Evolutionary conservation across 2,113 vertebrate species (phyloP), one percentile per base, ranked within the genome.

Genomic region (Neolamprologus ventralis): DNA sequence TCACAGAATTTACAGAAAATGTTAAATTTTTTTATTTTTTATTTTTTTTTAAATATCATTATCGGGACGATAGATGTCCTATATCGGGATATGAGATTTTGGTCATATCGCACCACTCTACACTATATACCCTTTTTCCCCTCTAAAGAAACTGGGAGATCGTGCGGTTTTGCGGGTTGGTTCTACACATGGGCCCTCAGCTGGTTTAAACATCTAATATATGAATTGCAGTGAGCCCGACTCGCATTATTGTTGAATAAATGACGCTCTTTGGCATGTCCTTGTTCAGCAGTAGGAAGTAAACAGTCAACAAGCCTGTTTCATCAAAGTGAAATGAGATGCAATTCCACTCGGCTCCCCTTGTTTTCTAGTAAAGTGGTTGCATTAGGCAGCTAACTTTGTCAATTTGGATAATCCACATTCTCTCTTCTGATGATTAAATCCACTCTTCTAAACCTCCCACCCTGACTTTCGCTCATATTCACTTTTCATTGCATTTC

Each of bases 321-420:
- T 85, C 85, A 83, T 93, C 79, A 88, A 83, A 78, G 14, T 85
- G 71, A 88, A 89, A 83, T 80, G 31, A 88, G 83, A 84, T 58
- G 71, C 16, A 58, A 91, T 87, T 88, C 54, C 71, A 86, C 71
- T 86, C 13, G 13, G 19, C 86, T 42, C 80, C 54, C 28, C 11
- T 58, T 63, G 33, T 78, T 87, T 68, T 91, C 45, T 21, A 16
- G 31, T 73, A 23, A 84, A 85, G 78, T 53, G 73, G 81, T 42
- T 80, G 51, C 55, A 86, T 88, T 91, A 84, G 83, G 45, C 80
- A 47, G 33, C 55, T 80, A 85, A 79, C 68, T 71, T 73, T 55
- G 40, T 68, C 65, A 57, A 47, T 80, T 85, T 54, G 51, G 49
- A 89, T 33, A 82, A 85, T 80, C 65, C 31, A 78, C 5, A 49